phyloP scores from a whole-genome alignment of 1,140 invertebrate genomes.

The Ladona fulva region DNA sequence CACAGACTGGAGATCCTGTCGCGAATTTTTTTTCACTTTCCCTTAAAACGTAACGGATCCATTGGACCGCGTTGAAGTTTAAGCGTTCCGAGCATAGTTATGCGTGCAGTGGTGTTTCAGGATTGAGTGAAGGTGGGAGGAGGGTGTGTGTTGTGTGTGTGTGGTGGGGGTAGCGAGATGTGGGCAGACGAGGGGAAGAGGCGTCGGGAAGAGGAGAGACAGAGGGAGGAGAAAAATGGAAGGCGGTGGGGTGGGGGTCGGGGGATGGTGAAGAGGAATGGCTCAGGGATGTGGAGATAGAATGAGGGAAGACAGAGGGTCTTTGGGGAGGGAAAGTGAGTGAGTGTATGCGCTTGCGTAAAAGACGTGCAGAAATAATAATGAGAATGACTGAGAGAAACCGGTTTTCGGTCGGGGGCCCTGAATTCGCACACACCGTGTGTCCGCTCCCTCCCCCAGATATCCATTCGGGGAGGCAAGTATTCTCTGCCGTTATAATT shows the following conservation, averaged over 20 bases:
- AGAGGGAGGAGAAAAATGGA: background rate
- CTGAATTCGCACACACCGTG: background rate
- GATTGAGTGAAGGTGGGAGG: background rate
- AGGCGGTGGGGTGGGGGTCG: background rate
- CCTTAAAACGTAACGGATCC: background rate
- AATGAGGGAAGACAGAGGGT: background rate
- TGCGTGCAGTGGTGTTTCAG: background rate
- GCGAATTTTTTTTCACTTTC: too few relatives aligned
- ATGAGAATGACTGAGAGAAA: conserved; percentile 9
- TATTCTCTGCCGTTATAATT: too few relatives aligned
- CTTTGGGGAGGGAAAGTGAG: background rate
- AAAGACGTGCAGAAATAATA: conserved; percentile 1
- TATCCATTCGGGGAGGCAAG: background rate
- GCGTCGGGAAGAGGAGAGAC: background rate
- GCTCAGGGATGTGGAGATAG: background rate
- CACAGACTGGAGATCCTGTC: too few relatives aligned
- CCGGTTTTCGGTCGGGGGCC: background rate
- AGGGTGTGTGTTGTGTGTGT: background rate
- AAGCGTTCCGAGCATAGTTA: background rate
- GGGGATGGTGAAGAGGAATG: background rate
- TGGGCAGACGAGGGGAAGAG: conserved; percentile 1
- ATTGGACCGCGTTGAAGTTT: background rate
- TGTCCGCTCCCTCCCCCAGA: background rate
- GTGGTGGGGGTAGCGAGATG: background rate
- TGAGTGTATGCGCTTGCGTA: background rate